Base-by-base conservation (phyloP, 2,888 invertebrate genomes). In the Amphimallon solstitiale region DNA sequence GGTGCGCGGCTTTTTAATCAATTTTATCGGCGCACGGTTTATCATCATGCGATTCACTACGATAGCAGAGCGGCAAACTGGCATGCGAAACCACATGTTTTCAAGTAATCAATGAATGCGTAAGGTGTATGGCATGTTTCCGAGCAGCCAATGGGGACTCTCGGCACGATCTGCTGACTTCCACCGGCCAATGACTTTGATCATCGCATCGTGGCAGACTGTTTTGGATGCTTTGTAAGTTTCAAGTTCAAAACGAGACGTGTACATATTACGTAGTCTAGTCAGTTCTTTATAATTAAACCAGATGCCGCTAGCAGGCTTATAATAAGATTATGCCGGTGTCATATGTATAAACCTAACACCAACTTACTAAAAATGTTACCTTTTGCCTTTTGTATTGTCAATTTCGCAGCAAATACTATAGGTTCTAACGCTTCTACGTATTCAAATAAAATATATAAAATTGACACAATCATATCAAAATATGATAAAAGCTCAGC, bases 41-140 rank as follows among this genome's bases (percentile, higher is more conserved):
- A 1, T 12, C 9, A 17, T n/a, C 7, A 38, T 12, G 10, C 14
- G 38, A 51, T 38, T 5, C 62, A 49, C 35, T 10, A n/a, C 35
- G 2, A 12, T 3, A 1, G n/a, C 6, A 29, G 49, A 62, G 51
- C 62, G 62, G 62, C 62, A 35, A 17, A 37, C 34, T 4, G 12
- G 10, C 48, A 19, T 5, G n/a, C 6, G 15, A 23, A 14, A 15
- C 29, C 14, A 17, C 7, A 48, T 38, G 37, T 35, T 17, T 15
- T n/a, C 29, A 19, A 21, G 40, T 45, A 54, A 52, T 61, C 52
- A 51, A 66, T 61, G 60, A 61, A 61, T 66, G 66, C 38, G 51
- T 43, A 59, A 23, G 51, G 14, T 70, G 65, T 68, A 72, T 74
- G 72, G 74, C 70, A 65, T 74, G 74, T 72, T 74, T 61, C 37